These are phyloP conservation scores for rat (Rattus norvegicus) DNA, from an alignment of 2,113 vertebrate species.

Conservation along the genomic window DNA sequence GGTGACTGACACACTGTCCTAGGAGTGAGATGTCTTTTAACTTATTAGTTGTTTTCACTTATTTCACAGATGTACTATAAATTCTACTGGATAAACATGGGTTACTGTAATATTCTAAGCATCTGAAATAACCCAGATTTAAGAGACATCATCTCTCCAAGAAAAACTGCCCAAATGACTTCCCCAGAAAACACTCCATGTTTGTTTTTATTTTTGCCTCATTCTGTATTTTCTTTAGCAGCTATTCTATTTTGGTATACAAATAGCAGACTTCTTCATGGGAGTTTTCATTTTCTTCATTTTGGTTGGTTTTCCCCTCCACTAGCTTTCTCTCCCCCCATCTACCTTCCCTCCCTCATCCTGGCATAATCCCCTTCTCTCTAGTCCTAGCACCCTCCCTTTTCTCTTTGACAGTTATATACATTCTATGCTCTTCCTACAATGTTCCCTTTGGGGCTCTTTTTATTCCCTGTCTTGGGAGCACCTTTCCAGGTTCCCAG, in stretches of 20 bases:
- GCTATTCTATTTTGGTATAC: neutral
- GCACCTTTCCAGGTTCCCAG: neutral
- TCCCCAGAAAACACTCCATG: neutral
- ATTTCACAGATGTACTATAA: neutral
- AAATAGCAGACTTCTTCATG: neutral
- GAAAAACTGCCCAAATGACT: constrained; percentile 21
- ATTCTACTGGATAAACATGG: neutral
- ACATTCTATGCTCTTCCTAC: neutral
- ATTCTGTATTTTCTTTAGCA: neutral
- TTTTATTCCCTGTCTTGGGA: neutral
- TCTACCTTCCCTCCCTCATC: neutral
- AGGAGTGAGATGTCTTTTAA: constrained; percentile 6
- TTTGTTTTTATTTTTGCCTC: neutral
- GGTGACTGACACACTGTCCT: neutral
- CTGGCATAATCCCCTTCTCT: neutral
- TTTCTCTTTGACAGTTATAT: neutral
- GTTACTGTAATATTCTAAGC: neutral
- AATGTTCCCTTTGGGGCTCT: too few relatives aligned
- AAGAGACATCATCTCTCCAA: neutral
- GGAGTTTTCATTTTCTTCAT: too few relatives aligned
- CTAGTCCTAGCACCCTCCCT: neutral
- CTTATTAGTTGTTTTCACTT: neutral
- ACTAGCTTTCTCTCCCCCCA: neutral
- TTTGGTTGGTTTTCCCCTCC: neutral
- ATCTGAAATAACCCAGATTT: neutral